Evolutionary conservation across 1,140 invertebrate species (phyloP), one percentile per base, ranked within the genome.

Genomic region (Brachionus rotundiformis): DNA sequence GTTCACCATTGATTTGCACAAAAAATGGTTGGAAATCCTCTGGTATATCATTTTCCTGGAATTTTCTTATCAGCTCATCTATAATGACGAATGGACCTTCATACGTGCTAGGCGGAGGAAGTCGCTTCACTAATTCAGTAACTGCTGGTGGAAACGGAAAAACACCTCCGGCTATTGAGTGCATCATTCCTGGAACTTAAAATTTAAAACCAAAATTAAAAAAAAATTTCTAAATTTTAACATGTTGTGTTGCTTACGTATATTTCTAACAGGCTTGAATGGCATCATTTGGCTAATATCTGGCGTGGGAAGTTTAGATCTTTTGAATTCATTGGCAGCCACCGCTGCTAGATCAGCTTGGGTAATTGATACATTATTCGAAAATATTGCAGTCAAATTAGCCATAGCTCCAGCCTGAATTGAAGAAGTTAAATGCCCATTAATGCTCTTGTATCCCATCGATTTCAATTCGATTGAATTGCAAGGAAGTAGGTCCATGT

Each of bases 221-320:
- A 44, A 44, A 36, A 19, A 8, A 19, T 47, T 49, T 27, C 3
- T 23, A 4, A 33, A 13, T 2, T 19, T 47, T 25, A 49, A n/a
- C n/a, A n/a, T n/a, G n/a, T n/a, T n/a, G n/a, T n/a, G n/a, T 19
- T 47, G 7, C 73, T 77, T 77, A 77, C 73, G 41, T 16, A 44
- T 31, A 19, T 81, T 81, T 61, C 77, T 19, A 1, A 85, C 86
- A 1, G 90, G 90, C 85, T 98, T 98, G 86, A 93, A 98, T 0
- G 96, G 95, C 82, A 98, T 93, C 95, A 98, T 97, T 89, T 98
- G 95, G 0, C 91, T 91, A 27, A 93, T 90, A 86, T 98, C 95
- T 0, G 96, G 95, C 61, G 91, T 90, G 1, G 93, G 92, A 71
- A 93, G 88, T 25, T 81, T 73, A 1, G 68, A 41, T 25, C 68